phyloP scores from a whole-genome alignment of 2,797 vertebrate genomes.

The Cynodonichthys magdalenae region DNA sequence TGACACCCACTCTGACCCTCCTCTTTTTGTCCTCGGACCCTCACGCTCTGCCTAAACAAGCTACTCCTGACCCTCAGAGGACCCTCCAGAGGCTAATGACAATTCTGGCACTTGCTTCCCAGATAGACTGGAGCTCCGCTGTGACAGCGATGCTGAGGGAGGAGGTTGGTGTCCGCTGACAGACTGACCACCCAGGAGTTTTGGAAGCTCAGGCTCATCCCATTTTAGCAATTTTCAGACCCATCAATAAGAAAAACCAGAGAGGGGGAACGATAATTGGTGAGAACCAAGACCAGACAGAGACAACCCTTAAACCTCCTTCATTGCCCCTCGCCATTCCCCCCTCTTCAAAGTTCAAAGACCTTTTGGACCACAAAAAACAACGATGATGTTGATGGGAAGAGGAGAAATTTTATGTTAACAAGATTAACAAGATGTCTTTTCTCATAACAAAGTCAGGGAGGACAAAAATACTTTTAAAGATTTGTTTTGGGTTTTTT shows the following conservation, averaged over 20 bases:
- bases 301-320: constrained; percentile 43
- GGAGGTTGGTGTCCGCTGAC: constrained; percentile 56
- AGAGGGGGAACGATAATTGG: constrained; percentile 62
- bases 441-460: constrained; percentile 20
- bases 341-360: constrained; percentile 58
- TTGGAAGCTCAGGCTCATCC: constrained; percentile 53
- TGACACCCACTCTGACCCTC: constrained; percentile 42
- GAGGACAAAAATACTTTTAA: constrained; percentile 3
- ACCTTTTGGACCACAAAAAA: constrained; percentile 58
- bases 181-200: constrained; percentile 80
- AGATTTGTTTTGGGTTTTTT: constrained; percentile 1
- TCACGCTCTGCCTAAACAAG: constrained; percentile 68
- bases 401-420: constrained; percentile 55
- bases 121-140: constrained; percentile 69
- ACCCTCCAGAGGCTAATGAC: constrained; percentile 66
- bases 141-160: constrained; percentile 63
- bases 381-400: constrained; percentile 36
- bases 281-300: constrained; percentile 27
- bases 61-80: constrained; percentile 64
- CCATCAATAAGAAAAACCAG: constrained; percentile 69
- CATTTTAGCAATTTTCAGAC: constrained; percentile 67
- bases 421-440: constrained; percentile 45
- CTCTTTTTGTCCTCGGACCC: constrained; percentile 44
- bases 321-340: constrained; percentile 19
- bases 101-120: constrained; percentile 72